These are phyloP conservation scores for Ophiodon elongatus DNA, from an alignment of 2,113 vertebrate genomes.

Conservation along the genomic window DNA sequence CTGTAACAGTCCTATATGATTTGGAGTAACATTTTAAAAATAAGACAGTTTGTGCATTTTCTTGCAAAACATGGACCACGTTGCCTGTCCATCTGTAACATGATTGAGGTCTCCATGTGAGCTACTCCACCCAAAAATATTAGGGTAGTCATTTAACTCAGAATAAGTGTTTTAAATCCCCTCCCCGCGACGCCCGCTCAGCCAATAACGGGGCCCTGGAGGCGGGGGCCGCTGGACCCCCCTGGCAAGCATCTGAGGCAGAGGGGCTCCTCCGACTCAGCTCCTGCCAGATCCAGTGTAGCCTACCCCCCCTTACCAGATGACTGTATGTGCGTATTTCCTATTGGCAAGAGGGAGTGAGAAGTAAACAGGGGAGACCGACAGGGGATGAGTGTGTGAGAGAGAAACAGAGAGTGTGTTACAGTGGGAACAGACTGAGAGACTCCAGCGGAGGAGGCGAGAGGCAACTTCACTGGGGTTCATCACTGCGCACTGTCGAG, in stretches of 20 bases:
- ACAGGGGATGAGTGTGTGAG: constrained; percentile 27
- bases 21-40: neutral
- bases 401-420: constrained; percentile 42
- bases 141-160: constrained; percentile 46
- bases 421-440: constrained; percentile 44
- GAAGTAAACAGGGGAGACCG: constrained; percentile 54
- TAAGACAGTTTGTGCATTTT: neutral
- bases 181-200: constrained; percentile 57
- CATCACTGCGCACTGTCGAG: constrained; percentile 58
- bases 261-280: constrained; percentile 67
- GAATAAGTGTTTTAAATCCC: constrained; percentile 60
- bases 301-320: constrained; percentile 66
- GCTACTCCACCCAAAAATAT: constrained; percentile 22
- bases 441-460: constrained; percentile 48
- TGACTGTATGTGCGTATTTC: constrained; percentile 79
- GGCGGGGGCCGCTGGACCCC: constrained; percentile 54
- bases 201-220: constrained; percentile 74
- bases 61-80: neutral
- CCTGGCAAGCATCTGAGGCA: constrained; percentile 50
- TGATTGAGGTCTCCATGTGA: neutral
- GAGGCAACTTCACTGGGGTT: constrained; percentile 68
- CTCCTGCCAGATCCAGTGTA: constrained; percentile 64
- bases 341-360: constrained; percentile 68
- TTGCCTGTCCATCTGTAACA: constrained; percentile 13
- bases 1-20: neutral